Percentiles rank a stretch among this genome's conserved stretches.
These are phyloP conservation scores for Peromyscus californicus DNA, from an alignment of 2,113 vertebrate genomes.

Conservation along the genomic window DNA sequence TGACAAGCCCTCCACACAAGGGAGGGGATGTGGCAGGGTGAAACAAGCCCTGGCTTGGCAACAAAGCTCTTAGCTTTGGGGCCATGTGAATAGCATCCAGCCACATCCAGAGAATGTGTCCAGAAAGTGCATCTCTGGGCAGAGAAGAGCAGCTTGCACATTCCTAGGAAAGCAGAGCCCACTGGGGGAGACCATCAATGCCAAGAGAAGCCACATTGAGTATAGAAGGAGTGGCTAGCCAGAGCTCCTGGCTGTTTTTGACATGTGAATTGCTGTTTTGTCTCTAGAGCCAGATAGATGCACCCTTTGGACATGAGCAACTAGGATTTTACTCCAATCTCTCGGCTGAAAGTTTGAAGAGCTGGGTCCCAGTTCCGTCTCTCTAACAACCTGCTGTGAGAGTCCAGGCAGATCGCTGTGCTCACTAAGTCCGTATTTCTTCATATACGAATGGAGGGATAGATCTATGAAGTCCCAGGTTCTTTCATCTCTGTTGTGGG, in stretches of 20 bases:
- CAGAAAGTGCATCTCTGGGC: background rate
- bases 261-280: too few relatives aligned
- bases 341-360: constrained; percentile 32
- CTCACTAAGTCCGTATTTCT: background rate
- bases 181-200: background rate
- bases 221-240: accelerated
- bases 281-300: background rate
- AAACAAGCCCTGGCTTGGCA: constrained; percentile 16
- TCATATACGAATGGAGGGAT: background rate
- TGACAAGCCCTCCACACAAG: constrained; percentile 71
- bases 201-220: background rate
- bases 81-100: background rate
- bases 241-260: background rate
- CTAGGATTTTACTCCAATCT: background rate
- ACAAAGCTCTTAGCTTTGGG: constrained; percentile 59
- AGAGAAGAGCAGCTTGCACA: background rate
- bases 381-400: background rate
- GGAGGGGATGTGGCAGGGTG: background rate
- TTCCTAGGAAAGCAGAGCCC: background rate
- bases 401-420: background rate
- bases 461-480: background rate
- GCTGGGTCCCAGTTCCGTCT: background rate
- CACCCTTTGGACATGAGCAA: background rate
- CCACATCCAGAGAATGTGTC: background rate
- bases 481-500: background rate